Base-by-base conservation (phyloP, 2,113 vertebrate genomes). In the Brachypodius melanocephalos region DNA sequence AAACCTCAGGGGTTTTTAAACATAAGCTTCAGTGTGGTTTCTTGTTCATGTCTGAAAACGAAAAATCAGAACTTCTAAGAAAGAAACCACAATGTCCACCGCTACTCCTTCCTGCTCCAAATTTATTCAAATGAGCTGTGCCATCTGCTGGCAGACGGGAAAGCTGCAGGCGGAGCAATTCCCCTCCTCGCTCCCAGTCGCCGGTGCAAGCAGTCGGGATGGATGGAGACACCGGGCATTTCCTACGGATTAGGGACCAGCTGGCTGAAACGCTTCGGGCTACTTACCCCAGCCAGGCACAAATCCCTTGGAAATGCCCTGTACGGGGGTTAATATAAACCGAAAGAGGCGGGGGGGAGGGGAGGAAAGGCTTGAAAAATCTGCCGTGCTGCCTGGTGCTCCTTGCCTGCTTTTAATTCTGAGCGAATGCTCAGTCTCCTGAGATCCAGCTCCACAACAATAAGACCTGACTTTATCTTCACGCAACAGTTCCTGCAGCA, bases 61-160 rank as follows among this genome's bases (percentile, higher is more conserved):
- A 97, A 54, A 87, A 78, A 93, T 90, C 86, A 65, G 20, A 85
- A 85, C 85, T 89, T 95, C 85, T 5, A 90, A 91, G 90, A 92
- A 79, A 51, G 42, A 83, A 76, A 92, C 90, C 88, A 36, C 85
- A 79, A 46, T n/a, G 81, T 36, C 54, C 72, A 12, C 61, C 4
- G 59, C 67, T 31, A 29, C 61, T 10, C 76, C 74, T 17, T 69
- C 46, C 54, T 9, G 54, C 74, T 88, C 88, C 67, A 34, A 28
- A 69, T 72, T 83, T 96, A 85, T 93, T 96, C 90, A 86, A 93
- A 81, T 17, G 81, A 69, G 55, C 81, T 71, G 65, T 83, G 95
- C 98, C 98, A 98, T 76, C 98, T 98, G 78, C 97, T 25, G 97
- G 97, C 91, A 63, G 73, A 32, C 68, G 61, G 75, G 88, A 80